Base-by-base conservation (phyloP, 2,113 vertebrate genomes). In the Maccullochella peelii region DNA sequence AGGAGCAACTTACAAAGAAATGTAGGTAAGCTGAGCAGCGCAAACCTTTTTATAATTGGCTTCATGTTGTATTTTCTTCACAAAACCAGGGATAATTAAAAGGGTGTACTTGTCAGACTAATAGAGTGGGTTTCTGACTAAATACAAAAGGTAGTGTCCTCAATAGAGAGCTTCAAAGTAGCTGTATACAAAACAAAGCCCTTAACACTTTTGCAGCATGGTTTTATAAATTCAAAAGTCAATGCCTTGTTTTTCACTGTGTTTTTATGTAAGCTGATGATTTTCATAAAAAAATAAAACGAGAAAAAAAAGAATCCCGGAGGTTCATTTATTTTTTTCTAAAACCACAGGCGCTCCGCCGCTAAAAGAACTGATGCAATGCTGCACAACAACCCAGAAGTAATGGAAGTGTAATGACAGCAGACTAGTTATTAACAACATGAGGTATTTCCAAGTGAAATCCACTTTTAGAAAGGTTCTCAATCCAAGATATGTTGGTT, bases 301-400 rank as follows among this genome's bases (percentile, higher is more conserved):
- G 6, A 20, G 4, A 9, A 14, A 14, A n/a, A 44, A 15, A 44
- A 15, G 14, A 5, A 67, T 67, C 65, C 65, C 5, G n/a, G 42
- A 68, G 55, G 33, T 72, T 62, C 9, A 63, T 80, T 57, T 42
- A 72, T 63, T 55, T 54, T 52, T 63, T 61, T 62, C 23, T 52
- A 40, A 59, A 59, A 49, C 40, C 65, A 50, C 30, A 75, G 42
- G 42, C 21, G 65, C 52, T 62, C 30, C 6, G 5, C 5, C 3
- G 27, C 57, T 25, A 8, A 40, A 8, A 36, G 18, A 49, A 59
- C 15, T 4, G 36, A 73, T 16, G 71, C 58, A 16, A 23, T 5
- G 25, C 20, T 1, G 58, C 42, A 49, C 12, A 50, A n/a, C 25
- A 49, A 74, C 5, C 55, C 38, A 3, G 16, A 11, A 50, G 59